Evolutionary conservation across 2,888 invertebrate genomes (phyloP), one percentile per base, ranked within the genome.

Genomic region (Pachymerium ferrugineum): DNA sequence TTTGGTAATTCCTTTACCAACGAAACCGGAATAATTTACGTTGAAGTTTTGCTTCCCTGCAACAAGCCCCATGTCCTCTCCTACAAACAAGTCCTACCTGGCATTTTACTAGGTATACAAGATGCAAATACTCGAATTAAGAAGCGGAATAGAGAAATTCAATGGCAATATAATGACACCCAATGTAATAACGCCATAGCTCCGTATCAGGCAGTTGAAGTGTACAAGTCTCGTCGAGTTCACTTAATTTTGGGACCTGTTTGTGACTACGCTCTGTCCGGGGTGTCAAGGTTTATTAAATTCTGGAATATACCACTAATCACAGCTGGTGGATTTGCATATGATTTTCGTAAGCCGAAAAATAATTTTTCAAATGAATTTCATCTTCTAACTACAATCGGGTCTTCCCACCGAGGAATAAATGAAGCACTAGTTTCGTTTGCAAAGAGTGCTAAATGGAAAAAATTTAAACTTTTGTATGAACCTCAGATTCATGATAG

Each of bases 241-340:
- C 62, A 62, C 28, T n/a, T 62, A 10, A 62, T 62, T n/a, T 25
- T 62, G 25, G 62, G 62, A 28, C 62, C 62, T 4, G 62, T 62
- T 62, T 62, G 62, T 28, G 62, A 62, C 14, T 62, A 62, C 12
- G 62, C 62, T 12, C 5, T 62, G 12, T 22, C 62, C 8, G 62
- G 62, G 28, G 62, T 28, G 1, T 22, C 62, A 3, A 62, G 62
- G n/a, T 62, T 62, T 62, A n/a, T 62, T 28, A 62, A 62, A n/a
- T 62, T 62, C 28, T 62, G 62, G 62, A 62, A 62, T 62, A 28
- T 62, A 62, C 28, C 62, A 14, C 28, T 62, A 28, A 62, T 62
- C 22, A 62, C 62, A 22, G 62, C 62, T n/a, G 62, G 62, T 8
- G 62, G 62, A 25, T 62, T 62, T 62, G 62, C 62, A 14, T 62